These are phyloP conservation scores for Tigriopus japonicus DNA, from an alignment of 1,140 invertebrate species.

Conservation along the genomic window DNA sequence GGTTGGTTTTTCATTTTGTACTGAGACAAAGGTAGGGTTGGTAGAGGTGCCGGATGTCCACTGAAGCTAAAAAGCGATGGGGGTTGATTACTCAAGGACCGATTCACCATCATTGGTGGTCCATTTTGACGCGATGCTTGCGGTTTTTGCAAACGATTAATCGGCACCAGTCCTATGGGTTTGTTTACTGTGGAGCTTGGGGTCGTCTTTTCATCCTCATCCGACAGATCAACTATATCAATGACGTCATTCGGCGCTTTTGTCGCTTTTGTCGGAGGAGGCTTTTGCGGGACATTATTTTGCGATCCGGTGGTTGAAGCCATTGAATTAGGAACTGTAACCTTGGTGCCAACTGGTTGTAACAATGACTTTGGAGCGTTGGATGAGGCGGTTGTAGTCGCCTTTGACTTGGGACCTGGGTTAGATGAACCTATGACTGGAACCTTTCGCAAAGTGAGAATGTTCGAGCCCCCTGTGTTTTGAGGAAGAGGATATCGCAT, in stretches of 20 bases:
- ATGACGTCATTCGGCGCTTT: neutral
- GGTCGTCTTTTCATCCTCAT: neutral
- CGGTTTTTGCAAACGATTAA: neutral
- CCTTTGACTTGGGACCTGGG: too few relatives aligned
- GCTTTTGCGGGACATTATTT: neutral
- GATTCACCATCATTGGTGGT: neutral
- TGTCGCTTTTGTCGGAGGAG: neutral
- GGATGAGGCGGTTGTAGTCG: too few relatives aligned
- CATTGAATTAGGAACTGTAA: too few relatives aligned
- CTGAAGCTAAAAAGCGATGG: neutral
- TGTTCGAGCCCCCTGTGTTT: too few relatives aligned
- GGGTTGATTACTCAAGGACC: neutral
- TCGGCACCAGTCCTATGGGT: neutral
- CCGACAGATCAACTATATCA: slow-evolving; percentile 1
- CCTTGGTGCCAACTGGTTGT: too few relatives aligned
- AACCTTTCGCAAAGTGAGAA: too few relatives aligned
- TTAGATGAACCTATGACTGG: too few relatives aligned
- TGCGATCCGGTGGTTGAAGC: neutral
- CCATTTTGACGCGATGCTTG: neutral
- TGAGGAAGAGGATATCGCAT: too few relatives aligned
- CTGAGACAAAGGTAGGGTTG: neutral
- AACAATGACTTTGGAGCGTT: too few relatives aligned
- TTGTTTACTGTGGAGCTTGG: neutral
- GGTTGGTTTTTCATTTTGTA: neutral
- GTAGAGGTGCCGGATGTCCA: slow-evolving; percentile 1